phyloP scores from a whole-genome alignment of 2,113 vertebrate genomes.

The Pogona vitticeps region DNA sequence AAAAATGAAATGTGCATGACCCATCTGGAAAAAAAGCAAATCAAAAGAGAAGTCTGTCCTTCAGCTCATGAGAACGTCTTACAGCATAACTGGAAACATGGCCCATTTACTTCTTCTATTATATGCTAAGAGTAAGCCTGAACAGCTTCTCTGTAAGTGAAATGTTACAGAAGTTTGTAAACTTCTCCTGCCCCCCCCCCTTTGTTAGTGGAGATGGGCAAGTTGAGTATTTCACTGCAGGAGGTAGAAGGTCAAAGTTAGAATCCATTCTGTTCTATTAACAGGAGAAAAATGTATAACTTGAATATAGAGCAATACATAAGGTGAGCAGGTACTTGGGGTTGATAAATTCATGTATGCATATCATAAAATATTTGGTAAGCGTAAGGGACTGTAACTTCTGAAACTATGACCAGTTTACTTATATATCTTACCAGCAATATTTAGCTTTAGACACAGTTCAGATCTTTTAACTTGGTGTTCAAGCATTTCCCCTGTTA shows the following conservation, averaged over 20 bases:
- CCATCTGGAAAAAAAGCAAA: not conserved
- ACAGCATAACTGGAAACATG: not conserved
- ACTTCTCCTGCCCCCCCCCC: not conserved
- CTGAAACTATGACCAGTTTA: not conserved
- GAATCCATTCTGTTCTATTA: slow-evolving; percentile 36
- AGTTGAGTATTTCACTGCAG: slow-evolving; percentile 4
- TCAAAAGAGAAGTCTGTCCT: not conserved
- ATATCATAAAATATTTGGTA: slow-evolving; percentile 1
- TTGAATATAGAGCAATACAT: not conserved
- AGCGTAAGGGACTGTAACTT: not conserved
- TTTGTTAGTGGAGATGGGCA: not conserved
- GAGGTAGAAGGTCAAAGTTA: not conserved
- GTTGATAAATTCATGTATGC: not conserved
- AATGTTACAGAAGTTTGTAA: not conserved
- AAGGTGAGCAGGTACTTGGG: not conserved
- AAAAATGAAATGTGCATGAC: not conserved
- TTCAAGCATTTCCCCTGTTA: not conserved
- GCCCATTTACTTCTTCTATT: not conserved
- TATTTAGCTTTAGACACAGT: not conserved
- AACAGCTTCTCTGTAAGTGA: not conserved
- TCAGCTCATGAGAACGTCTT: not conserved
- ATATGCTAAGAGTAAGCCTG: not conserved
- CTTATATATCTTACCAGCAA: not conserved
- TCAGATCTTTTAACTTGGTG: not conserved
- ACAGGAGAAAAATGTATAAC: not conserved